A percentile compares a stretch with the other conserved stretches of the same genome.
phyloP scores from a whole-genome alignment of 2,888 invertebrate genomes.

The Cosmia trapezina region DNA sequence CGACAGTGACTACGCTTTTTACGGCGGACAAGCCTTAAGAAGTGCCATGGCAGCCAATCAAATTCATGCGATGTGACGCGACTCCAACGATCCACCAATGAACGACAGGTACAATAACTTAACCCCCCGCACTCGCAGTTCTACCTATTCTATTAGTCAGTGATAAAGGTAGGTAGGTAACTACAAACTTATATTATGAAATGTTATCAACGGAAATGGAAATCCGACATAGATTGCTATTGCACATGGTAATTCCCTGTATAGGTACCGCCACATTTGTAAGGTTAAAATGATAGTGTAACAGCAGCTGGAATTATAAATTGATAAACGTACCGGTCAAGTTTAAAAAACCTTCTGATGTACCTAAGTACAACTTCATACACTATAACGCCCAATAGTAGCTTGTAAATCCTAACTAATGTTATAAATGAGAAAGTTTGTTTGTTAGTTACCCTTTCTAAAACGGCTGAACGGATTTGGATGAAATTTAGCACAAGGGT shows the following conservation, averaged over 20 bases:
- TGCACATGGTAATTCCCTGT: slow-evolving; percentile 18
- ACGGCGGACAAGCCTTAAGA: too few relatives aligned
- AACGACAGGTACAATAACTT: not conserved
- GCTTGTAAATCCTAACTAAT: not conserved
- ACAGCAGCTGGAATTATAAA: not conserved
- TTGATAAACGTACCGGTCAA: not conserved
- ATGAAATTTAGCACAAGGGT: too few relatives aligned
- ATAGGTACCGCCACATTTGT: not conserved
- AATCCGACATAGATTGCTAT: slow-evolving; percentile 25
- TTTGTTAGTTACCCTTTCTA: too few relatives aligned
- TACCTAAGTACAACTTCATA: not conserved
- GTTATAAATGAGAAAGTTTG: too few relatives aligned
- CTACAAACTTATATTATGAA: slow-evolving; percentile 1
- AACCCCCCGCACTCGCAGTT: not conserved
- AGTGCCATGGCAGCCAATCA: not conserved
- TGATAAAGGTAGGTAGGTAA: slow-evolving; percentile 7
- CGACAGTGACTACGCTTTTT: too few relatives aligned
- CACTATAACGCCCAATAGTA: not conserved
- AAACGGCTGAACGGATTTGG: too few relatives aligned
- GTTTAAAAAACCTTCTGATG: not conserved
- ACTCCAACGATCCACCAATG: not conserved
- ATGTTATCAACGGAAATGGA: slow-evolving; percentile 33
- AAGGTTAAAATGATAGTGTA: slow-evolving; percentile 20
- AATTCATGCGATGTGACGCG: slow-evolving; percentile 1
- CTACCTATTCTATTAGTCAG: not conserved